phyloP scores from a whole-genome alignment of 2,113 vertebrate species.

The Corythoichthys intestinalis region DNA sequence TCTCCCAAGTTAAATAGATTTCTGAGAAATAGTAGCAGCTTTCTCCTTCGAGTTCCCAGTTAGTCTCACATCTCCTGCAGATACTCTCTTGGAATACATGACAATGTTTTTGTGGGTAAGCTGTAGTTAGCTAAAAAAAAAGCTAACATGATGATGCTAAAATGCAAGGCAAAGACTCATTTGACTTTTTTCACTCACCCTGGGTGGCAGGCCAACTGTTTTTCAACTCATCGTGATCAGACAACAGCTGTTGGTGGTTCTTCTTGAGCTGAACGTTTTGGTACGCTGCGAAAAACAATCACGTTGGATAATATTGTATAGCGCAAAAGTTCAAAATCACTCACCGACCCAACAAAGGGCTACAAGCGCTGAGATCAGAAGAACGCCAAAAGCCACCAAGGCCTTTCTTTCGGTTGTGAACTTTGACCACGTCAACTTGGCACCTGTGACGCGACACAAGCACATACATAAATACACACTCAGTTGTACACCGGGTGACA shows the following conservation, averaged over 20 bases:
- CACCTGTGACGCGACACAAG: not conserved
- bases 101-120: not conserved
- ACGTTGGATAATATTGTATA: not conserved
- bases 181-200: not conserved
- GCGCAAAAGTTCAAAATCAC: not conserved
- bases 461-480: not conserved
- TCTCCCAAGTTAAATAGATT: accelerated
- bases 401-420: not conserved
- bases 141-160: not conserved
- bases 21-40: constrained; percentile 37
- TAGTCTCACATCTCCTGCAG: not conserved
- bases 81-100: not conserved
- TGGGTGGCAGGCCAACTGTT: not conserved
- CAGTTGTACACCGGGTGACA: not conserved
- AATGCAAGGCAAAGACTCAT: not conserved
- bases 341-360: constrained; percentile 1
- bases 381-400: not conserved
- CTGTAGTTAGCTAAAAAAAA: not conserved
- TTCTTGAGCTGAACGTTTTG: not conserved
- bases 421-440: not conserved
- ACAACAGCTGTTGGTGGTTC: not conserved
- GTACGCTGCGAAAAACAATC: not conserved
- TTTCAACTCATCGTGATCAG: not conserved
- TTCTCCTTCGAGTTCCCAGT: constrained; percentile 22
- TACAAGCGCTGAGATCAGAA: not conserved